Conservation (phyloP, 2,113 vertebrate genomes). For the Aythya baeri region DNA sequence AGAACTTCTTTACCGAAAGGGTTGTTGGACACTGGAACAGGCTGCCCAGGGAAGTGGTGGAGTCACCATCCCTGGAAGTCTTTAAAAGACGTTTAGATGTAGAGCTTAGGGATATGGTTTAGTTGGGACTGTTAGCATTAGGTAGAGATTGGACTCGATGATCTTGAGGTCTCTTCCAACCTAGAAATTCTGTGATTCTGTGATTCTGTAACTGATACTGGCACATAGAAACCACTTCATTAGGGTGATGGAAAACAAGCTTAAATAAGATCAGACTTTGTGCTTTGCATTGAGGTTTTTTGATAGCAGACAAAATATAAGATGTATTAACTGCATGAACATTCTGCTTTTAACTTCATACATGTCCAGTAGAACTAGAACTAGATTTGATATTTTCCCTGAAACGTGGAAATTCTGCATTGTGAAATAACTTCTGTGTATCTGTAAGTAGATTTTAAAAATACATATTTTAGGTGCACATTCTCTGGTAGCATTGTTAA, state of each 20-base stretch:
- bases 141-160: no score
- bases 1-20: no score
- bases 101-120: no score
- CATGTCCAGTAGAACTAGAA: background rate
- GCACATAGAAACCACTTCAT: background rate
- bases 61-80: no score
- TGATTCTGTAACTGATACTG: background rate
- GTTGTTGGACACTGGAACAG: no score
- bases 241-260: background rate
- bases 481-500: background rate
- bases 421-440: background rate
- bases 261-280: background rate
- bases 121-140: no score
- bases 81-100: no score
- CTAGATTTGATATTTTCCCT: background rate
- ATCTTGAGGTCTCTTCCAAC: no score
- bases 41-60: no score
- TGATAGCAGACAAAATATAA: background rate
- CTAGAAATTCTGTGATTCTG: no score
- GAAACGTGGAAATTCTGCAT: background rate
- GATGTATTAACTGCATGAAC: background rate
- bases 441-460: background rate
- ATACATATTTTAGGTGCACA: background rate
- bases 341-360: background rate
- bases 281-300: background rate